Conservation (phyloP, 2,797 vertebrate species). For the Taeniopygia guttata region DNA sequence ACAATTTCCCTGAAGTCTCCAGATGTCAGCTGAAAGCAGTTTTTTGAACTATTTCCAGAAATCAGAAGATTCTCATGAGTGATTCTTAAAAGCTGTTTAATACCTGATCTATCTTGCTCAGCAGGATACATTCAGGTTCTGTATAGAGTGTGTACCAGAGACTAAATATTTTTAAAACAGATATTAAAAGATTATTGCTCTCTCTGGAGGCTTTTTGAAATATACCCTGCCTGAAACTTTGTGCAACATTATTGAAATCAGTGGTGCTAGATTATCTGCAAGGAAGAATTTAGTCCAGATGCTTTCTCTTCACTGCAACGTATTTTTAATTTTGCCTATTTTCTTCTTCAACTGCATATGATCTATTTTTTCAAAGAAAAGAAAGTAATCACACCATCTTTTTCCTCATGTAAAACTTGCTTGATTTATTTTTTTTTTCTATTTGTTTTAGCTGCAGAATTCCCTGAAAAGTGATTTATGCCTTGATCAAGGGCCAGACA, state of each 20-base stretch:
- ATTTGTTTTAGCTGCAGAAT: conserved; percentile 87
- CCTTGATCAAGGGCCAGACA: conserved; percentile 96
- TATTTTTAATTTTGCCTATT: neutral
- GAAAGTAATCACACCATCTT: neutral
- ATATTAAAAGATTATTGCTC: neutral
- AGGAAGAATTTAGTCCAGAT: neutral
- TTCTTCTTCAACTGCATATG: neutral
- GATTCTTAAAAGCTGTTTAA: neutral
- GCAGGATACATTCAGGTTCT: neutral
- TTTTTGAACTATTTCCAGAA: neutral
- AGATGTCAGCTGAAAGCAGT: neutral
- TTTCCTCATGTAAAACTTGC: neutral
- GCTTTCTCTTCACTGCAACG: neutral
- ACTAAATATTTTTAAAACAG: neutral
- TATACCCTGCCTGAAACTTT: neutral
- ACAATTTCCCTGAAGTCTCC: neutral
- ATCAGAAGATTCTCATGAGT: neutral
- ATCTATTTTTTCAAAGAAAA: neutral
- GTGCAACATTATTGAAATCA: neutral
- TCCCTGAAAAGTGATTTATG: conserved; percentile 93
- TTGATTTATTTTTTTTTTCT: conserved; percentile 29
- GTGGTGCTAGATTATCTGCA: neutral
- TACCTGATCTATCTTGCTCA: neutral
- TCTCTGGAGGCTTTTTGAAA: neutral
- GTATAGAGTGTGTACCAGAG: neutral